These are phyloP conservation scores for Setophaga coronata DNA, from an alignment of 2,113 vertebrate genomes.

Conservation along the genomic window DNA sequence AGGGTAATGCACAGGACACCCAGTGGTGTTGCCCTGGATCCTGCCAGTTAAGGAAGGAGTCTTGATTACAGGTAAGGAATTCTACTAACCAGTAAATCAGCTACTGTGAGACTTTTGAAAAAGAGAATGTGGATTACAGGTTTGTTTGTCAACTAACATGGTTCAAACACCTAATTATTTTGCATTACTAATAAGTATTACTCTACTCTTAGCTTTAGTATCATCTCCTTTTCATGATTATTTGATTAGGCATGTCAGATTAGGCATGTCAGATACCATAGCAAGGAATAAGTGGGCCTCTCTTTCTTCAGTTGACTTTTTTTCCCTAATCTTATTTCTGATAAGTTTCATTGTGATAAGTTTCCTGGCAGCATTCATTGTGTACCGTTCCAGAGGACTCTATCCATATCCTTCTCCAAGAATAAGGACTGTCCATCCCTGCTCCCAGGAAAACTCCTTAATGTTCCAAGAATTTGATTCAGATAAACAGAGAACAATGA, in stretches of 20 bases:
- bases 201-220: not conserved
- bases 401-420: not conserved
- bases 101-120: not conserved
- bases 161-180: not conserved
- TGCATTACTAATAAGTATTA: not conserved
- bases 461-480: not conserved
- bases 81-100: not conserved
- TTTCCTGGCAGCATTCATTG: not conserved
- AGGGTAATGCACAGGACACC: not conserved
- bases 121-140: not conserved
- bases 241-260: not conserved
- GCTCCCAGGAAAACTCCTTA: not conserved
- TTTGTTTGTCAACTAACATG: not conserved
- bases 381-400: not conserved
- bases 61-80: not conserved
- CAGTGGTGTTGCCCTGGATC: not conserved
- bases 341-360: not conserved
- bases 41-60: not conserved
- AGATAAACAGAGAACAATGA: not conserved
- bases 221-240: not conserved
- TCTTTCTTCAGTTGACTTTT: not conserved
- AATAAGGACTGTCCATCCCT: not conserved
- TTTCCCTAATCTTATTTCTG: not conserved
- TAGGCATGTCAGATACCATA: not conserved
- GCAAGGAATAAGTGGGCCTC: not conserved